These are phyloP conservation scores for Oscheius sp. DNA, from an alignment of 2,888 invertebrate species.

Conservation along the genomic window DNA sequence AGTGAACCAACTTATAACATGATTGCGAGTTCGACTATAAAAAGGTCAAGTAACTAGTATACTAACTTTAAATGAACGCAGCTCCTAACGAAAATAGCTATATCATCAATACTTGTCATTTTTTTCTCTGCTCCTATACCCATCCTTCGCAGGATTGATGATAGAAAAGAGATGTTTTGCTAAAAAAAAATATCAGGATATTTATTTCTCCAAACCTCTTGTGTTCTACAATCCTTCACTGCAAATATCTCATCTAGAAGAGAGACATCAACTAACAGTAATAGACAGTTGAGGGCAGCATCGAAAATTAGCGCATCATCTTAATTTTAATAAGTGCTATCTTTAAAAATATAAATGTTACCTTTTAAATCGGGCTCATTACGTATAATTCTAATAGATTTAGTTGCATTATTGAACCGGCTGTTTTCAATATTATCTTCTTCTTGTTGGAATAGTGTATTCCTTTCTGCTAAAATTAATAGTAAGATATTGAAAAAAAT, in stretches of 20 bases:
- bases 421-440: constrained; percentile 1
- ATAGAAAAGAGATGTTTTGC: constrained; percentile 16
- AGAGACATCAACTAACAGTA: constrained; percentile 6
- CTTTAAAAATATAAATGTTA: neutral
- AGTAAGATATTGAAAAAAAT: neutral
- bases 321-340: neutral
- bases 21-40: constrained; percentile 1
- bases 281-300: neutral
- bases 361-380: neutral
- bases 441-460: neutral
- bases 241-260: constrained; percentile 1
- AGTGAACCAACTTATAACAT: constrained; percentile 8
- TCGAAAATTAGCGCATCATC: constrained; percentile 18
- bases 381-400: neutral
- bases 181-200: neutral
- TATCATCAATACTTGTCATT: neutral
- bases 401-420: neutral
- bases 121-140: neutral
- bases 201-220: neutral
- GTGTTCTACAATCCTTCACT: neutral
- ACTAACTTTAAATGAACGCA: constrained; percentile 4
- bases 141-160: constrained; percentile 8
- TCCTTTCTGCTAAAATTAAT: neutral
- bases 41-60: neutral
- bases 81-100: neutral